A percentile compares a stretch with the other conserved stretches of the same genome.
Conservation (phyloP, 2,113 vertebrate genomes). For the Seriola quinqueradiata region DNA sequence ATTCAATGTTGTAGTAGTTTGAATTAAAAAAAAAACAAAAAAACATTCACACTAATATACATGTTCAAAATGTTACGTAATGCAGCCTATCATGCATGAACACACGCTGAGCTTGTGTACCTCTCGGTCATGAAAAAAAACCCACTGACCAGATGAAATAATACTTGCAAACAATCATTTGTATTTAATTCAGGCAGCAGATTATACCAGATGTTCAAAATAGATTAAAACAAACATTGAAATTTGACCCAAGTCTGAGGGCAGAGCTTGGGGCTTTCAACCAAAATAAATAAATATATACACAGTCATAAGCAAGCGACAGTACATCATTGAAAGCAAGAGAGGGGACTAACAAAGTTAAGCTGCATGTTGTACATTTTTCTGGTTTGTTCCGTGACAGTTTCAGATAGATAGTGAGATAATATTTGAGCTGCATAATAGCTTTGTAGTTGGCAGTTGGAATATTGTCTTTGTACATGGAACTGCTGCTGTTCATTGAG, state of each 20-base stretch:
- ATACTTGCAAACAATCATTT: background rate
- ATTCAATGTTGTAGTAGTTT: background rate
- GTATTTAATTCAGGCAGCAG: background rate
- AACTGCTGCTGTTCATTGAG: slow-evolving; percentile 18
- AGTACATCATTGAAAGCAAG: background rate
- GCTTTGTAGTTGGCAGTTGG: slow-evolving; percentile 36
- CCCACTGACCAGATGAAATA: background rate
- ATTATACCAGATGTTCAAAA: background rate
- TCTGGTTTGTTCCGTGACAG: background rate
- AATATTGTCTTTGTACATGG: slow-evolving; percentile 44
- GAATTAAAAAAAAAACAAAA: background rate
- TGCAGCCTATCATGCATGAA: background rate
- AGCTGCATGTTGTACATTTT: slow-evolving; percentile 7
- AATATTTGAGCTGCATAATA: slow-evolving; percentile 43
- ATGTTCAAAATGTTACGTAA: background rate
- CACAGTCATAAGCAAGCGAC: no score
- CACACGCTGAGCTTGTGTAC: background rate
- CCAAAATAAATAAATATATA: no score
- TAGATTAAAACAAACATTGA: slow-evolving; percentile 26
- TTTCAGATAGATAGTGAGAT: slow-evolving; percentile 37
- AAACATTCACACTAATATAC: background rate
- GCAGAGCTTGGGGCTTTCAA: no score
- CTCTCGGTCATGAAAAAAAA: background rate
- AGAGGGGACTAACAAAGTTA: background rate
- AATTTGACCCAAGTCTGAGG: no score